Evolutionary conservation across 2,888 invertebrate species (phyloP).

Genomic region (Erebia aethiops): DNA sequence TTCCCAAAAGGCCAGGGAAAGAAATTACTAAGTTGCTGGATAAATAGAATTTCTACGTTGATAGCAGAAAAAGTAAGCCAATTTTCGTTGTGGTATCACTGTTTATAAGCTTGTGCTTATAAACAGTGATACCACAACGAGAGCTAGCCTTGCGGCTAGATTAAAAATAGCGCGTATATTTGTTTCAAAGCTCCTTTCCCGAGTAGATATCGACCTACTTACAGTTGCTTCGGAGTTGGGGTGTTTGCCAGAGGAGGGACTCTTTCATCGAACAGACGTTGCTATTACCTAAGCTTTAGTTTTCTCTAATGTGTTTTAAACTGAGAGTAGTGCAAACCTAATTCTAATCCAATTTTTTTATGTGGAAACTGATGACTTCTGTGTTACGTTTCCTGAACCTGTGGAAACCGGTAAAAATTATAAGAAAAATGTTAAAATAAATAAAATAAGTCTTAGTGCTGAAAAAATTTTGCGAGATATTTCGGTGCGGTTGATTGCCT

Average conservation of each 20-base stretch:
- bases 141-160: too few relatives aligned
- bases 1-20: too few relatives aligned
- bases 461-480: too few relatives aligned
- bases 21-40: too few relatives aligned
- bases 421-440: too few relatives aligned
- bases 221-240: constrained; percentile 6
- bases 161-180: neutral
- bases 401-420: too few relatives aligned
- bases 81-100: neutral
- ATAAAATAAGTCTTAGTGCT: too few relatives aligned
- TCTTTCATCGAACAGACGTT: neutral
- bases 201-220: constrained; percentile 11
- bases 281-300: neutral
- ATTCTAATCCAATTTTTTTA: neutral
- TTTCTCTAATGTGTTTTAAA: constrained; percentile 5
- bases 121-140: too few relatives aligned
- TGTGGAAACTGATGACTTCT: too few relatives aligned
- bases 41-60: neutral
- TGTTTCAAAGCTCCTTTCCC: neutral
- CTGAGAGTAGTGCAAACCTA: neutral
- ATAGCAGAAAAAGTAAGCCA: neutral
- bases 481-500: too few relatives aligned
- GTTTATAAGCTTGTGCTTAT: too few relatives aligned
- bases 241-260: neutral
- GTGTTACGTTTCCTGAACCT: too few relatives aligned